phyloP scores from a whole-genome alignment of 1,140 invertebrate genomes.

The fruit fly (Drosophila melanogaster) region DNA sequence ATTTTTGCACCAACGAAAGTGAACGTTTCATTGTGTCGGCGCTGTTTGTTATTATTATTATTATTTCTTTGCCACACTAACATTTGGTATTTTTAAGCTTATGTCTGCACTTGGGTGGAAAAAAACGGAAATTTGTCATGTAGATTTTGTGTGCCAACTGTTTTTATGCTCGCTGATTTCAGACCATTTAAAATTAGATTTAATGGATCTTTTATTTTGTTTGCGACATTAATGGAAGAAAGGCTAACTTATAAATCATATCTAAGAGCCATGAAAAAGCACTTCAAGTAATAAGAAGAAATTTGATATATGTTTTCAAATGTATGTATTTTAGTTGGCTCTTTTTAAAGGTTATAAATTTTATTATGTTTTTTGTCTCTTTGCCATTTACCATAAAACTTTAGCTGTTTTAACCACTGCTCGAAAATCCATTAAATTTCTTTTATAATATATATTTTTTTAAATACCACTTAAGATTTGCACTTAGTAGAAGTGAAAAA shows the following conservation, averaged over 20 bases:
- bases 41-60: constrained; percentile 37
- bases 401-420: not conserved
- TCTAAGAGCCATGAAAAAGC: not conserved
- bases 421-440: not conserved
- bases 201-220: not conserved
- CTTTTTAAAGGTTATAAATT: not conserved
- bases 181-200: constrained; percentile 21
- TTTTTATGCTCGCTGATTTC: constrained; percentile 29
- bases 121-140: constrained; percentile 60
- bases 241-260: not conserved
- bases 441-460: constrained; percentile 28
- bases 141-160: constrained; percentile 42
- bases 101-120: constrained; percentile 26
- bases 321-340: not conserved
- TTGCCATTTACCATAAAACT: not conserved
- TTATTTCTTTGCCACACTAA: constrained; percentile 33
- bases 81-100: constrained; percentile 26
- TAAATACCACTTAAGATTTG: constrained; percentile 50
- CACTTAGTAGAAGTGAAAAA: constrained; percentile 28
- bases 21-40: constrained; percentile 45
- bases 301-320: not conserved
- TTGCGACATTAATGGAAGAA: not conserved
- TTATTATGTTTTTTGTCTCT: not conserved
- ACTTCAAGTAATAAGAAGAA: not conserved
- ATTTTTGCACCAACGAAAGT: constrained; percentile 74